These are phyloP conservation scores for Frankliniella intonsa DNA, from an alignment of 2,888 invertebrate species.

Conservation along the genomic window DNA sequence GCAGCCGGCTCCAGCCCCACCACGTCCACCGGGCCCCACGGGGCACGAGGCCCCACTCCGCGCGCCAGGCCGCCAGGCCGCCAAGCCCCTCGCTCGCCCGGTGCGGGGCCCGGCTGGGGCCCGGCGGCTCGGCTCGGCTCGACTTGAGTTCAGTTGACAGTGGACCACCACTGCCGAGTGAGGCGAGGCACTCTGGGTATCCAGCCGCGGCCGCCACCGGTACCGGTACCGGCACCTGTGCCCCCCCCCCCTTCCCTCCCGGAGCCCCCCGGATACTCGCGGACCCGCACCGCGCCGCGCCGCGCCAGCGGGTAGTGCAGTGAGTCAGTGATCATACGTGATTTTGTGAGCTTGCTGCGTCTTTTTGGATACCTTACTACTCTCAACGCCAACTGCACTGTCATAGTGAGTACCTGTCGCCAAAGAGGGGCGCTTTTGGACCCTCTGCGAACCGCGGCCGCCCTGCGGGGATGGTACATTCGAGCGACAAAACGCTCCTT, in stretches of 20 bases:
- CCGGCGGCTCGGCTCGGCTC: background rate
- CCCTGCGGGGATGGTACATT: no score
- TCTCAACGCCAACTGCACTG: no score
- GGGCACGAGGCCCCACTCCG: background rate
- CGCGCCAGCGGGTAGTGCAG: background rate
- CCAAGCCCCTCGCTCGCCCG: background rate
- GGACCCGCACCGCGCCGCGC: background rate
- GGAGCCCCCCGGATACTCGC: background rate
- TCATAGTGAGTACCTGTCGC: no score
- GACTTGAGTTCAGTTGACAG: constrained; percentile 19
- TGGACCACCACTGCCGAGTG: background rate
- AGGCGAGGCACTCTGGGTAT: background rate
- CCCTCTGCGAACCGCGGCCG: no score
- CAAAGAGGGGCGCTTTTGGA: no score
- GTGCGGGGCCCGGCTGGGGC: background rate
- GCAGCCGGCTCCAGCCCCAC: no score
- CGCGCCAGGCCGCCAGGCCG: background rate
- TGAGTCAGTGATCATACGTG: background rate
- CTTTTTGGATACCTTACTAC: no score
- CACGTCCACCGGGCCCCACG: no score
- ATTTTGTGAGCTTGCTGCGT: background rate
- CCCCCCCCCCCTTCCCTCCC: background rate
- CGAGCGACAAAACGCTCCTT: no score
- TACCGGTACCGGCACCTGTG: background rate
- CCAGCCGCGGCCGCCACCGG: background rate